Percentiles rank a stretch among this genome's conserved stretches.
phyloP scores from a whole-genome alignment of 2,888 invertebrate genomes.

The Pyrrhosoma nymphula region DNA sequence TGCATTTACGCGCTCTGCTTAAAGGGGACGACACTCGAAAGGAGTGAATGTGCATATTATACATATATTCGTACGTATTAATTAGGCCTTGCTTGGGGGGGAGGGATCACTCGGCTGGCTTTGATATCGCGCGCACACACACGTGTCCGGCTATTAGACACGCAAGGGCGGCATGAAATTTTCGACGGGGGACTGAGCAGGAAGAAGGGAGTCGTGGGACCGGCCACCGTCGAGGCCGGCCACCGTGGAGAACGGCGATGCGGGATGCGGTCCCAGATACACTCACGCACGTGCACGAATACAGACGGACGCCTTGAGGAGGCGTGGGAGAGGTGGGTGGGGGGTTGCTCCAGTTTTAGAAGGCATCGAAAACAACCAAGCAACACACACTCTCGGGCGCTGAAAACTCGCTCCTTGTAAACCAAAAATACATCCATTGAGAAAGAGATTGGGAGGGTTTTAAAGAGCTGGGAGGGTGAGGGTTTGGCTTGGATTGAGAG shows the following conservation, averaged over 20 bases:
- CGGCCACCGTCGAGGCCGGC: neutral
- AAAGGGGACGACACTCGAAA: neutral
- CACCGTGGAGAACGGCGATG: neutral
- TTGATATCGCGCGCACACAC: neutral
- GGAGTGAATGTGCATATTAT: too few species aligned
- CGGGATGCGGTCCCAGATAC: neutral
- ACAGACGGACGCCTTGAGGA: neutral
- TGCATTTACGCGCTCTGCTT: neutral
- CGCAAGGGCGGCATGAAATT: neutral
- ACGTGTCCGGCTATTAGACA: neutral
- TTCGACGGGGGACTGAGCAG: neutral
- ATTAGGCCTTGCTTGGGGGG: neutral
- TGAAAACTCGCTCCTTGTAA: neutral
- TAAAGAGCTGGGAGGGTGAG: neutral
- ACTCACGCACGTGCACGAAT: too few species aligned
- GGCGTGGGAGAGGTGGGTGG: neutral
- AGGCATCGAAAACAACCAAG: conserved; percentile 1
- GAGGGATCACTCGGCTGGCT: neutral
- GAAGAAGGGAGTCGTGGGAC: neutral
- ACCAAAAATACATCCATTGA: conserved; percentile 28
- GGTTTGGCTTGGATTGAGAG: too few species aligned
- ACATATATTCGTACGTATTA: neutral
- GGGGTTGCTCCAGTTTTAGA: neutral
- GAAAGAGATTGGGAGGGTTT: neutral
- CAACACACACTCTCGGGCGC: neutral